phyloP scores from a whole-genome alignment of 2,797 vertebrate genomes.

The Paratrypauchen microcephalus region DNA sequence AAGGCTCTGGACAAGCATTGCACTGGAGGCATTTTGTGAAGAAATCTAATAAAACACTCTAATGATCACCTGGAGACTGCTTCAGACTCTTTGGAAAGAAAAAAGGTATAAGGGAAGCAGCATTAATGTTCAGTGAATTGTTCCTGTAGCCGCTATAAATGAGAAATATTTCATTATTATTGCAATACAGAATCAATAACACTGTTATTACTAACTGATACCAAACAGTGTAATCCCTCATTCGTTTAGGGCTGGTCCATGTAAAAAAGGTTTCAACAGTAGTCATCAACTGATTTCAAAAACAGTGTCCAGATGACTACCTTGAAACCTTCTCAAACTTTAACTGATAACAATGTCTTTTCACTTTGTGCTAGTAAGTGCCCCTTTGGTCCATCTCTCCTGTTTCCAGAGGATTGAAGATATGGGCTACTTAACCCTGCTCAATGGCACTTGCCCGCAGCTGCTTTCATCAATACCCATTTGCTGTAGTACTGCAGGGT shows the following conservation, averaged over 20 bases:
- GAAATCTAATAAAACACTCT: neutral
- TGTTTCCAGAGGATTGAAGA: constrained; percentile 10
- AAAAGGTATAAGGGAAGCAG: neutral
- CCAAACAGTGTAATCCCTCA: no score
- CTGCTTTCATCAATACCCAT: constrained; percentile 28
- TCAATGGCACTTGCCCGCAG: constrained; percentile 18
- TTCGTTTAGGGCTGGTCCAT: no score
- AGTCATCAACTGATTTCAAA: no score
- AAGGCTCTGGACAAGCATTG: neutral
- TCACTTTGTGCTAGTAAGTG: neutral
- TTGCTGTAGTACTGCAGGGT: constrained; percentile 22
- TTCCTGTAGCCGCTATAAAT: neutral
- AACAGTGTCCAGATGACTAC: no score
- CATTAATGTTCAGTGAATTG: neutral
- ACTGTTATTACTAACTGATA: no score
- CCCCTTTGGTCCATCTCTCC: neutral
- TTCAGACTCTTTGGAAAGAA: neutral
- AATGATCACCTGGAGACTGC: neutral
- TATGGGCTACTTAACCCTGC: constrained; percentile 29
- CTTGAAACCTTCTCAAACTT: no score
- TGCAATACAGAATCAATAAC: no score
- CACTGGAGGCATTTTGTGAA: neutral
- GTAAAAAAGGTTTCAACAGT: no score
- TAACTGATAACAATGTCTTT: neutral
- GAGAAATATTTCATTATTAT: no score